These are phyloP conservation scores for Helicorthomorpha holstii DNA, from an alignment of 1,140 invertebrate species.

Conservation along the genomic window DNA sequence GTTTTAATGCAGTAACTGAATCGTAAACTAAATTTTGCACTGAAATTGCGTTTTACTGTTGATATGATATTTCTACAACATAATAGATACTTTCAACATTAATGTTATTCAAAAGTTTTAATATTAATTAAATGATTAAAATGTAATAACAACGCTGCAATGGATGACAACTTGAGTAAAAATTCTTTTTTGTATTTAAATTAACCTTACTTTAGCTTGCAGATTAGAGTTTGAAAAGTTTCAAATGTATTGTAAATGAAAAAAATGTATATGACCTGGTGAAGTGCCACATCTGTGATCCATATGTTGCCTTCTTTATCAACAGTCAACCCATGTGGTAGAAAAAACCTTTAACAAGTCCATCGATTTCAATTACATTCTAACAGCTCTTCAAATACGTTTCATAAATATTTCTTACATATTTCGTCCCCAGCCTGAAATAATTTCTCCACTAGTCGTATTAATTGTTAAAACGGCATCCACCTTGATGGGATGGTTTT, in stretches of 20 bases:
- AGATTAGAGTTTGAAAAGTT: too few relatives aligned
- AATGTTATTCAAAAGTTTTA: not conserved
- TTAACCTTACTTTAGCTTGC: too few relatives aligned
- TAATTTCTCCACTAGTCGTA: slow-evolving; percentile 42
- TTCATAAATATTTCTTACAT: slow-evolving; percentile 35
- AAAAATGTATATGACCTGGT: slow-evolving; percentile 80
- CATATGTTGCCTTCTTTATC: slow-evolving; percentile 66
- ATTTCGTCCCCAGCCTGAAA: slow-evolving; percentile 60
- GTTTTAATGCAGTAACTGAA: too few relatives aligned
- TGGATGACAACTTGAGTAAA: not conserved
- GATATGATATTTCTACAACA: too few relatives aligned
- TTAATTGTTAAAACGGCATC: slow-evolving; percentile 58
- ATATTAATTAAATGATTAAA: not conserved
- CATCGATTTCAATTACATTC: not conserved
- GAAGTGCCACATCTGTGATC: slow-evolving; percentile 81
- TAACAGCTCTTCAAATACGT: not conserved
- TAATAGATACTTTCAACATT: not conserved
- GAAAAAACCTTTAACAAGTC: slow-evolving; percentile 50
- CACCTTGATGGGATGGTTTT: slow-evolving; percentile 46
- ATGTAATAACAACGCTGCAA: not conserved
- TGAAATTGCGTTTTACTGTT: too few relatives aligned
- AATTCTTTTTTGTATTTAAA: too few relatives aligned
- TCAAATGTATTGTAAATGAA: too few relatives aligned
- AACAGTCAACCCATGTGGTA: slow-evolving; percentile 84
- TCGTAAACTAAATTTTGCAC: too few relatives aligned